Conservation (phyloP, 2,888 invertebrate species). For the Diaprepes abbreviatus region DNA sequence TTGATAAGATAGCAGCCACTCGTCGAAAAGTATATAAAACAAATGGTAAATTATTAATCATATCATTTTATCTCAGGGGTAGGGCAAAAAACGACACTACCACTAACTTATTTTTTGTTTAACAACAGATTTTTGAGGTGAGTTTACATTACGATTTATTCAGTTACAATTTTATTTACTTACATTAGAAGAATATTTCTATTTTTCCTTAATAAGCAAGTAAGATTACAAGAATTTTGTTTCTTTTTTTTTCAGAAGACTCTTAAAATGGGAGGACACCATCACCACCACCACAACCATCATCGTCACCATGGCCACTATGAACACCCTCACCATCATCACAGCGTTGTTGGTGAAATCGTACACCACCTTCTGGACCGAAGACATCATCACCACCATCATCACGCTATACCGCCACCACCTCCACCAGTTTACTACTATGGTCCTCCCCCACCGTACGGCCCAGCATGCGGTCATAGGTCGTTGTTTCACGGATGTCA, state of each 20-base stretch:
- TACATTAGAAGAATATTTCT: too few relatives aligned
- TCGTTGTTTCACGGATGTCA: slow-evolving; percentile 3
- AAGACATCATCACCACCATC: slow-evolving; percentile 14
- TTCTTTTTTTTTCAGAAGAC: neutral
- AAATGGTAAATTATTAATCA: too few relatives aligned
- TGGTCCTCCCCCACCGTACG: slow-evolving; percentile 10
- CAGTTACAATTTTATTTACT: too few relatives aligned
- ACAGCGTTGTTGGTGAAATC: slow-evolving; percentile 7
- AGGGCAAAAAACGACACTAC: too few relatives aligned
- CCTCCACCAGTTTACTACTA: slow-evolving; percentile 4
- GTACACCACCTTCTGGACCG: slow-evolving; percentile 2
- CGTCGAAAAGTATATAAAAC: too few relatives aligned
- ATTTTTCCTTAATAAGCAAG: too few relatives aligned
- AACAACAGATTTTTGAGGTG: too few relatives aligned
- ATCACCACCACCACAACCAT: neutral
- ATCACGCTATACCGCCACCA: neutral
- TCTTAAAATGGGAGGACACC: neutral
- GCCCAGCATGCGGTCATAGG: slow-evolving; percentile 14
- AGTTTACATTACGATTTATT: too few relatives aligned
- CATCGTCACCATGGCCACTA: neutral
- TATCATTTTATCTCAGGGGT: too few relatives aligned
- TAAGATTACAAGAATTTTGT: too few relatives aligned
- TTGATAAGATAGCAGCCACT: too few relatives aligned
- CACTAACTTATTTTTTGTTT: too few relatives aligned
- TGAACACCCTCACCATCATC: neutral